These are phyloP conservation scores for Nesidiocoris tenuis DNA, from an alignment of 2,888 invertebrate species.

Conservation along the genomic window DNA sequence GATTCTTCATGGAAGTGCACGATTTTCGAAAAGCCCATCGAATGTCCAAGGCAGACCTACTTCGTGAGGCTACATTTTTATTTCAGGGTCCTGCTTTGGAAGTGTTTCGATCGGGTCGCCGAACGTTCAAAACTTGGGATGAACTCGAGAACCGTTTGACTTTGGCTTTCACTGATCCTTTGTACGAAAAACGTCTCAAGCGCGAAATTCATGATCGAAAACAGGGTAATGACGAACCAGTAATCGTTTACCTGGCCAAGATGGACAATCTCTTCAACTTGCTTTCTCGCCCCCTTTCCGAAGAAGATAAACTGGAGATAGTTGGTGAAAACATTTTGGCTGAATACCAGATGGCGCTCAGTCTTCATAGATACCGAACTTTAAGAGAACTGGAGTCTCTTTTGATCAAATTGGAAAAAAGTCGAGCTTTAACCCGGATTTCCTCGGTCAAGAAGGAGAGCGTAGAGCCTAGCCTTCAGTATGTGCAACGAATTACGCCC, in stretches of 20 bases:
- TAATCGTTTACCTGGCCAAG: constrained; percentile 2
- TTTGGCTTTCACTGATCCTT: not conserved
- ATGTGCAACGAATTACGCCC: not conserved
- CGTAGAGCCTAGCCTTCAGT: not conserved
- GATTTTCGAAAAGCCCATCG: not conserved
- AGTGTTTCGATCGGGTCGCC: not conserved
- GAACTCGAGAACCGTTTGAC: not conserved
- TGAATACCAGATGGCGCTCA: constrained; percentile 7
- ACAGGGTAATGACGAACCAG: constrained; percentile 17
- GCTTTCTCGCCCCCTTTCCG: not conserved
- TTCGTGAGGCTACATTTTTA: not conserved
- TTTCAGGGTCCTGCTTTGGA: not conserved
- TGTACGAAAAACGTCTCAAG: not conserved
- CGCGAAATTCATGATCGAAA: not conserved
- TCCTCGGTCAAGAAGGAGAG: not conserved
- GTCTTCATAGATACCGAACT: not conserved
- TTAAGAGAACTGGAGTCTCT: not conserved
- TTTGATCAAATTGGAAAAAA: constrained; percentile 11
- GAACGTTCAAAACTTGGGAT: not conserved
- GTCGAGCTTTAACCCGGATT: not conserved
- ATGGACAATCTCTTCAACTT: constrained; percentile 23
- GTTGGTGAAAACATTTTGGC: not conserved
- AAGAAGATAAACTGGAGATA: not conserved
- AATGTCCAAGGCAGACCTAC: not conserved
- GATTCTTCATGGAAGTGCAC: not conserved